Percentiles rank a stretch among this genome's conserved stretches.
Evolutionary conservation across 2,888 invertebrate species (phyloP).

Genomic region (Dynastes hyllus): DNA sequence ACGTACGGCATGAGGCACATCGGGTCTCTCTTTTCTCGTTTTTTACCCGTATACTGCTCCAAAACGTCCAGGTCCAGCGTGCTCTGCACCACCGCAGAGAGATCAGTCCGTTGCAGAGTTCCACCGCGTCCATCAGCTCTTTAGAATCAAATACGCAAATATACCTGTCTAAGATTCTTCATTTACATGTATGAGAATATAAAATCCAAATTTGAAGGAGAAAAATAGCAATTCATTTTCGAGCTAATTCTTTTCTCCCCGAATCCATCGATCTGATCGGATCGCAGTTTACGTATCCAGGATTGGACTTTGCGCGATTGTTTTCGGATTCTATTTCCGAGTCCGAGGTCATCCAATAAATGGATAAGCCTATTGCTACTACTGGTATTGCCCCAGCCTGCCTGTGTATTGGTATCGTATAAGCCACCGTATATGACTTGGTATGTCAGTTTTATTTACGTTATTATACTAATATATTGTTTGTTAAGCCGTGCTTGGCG

Average conservation of each 20-base stretch:
- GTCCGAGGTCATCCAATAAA: slow-evolving; percentile 41
- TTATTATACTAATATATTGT: slow-evolving; percentile 52
- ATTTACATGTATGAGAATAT: background rate
- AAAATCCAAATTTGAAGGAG: background rate
- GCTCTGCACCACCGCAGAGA: background rate
- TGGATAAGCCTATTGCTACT: slow-evolving; percentile 1
- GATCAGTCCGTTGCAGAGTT: slow-evolving; percentile 31
- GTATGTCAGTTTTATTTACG: slow-evolving; percentile 60
- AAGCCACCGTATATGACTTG: slow-evolving; percentile 54
- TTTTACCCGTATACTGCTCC: slow-evolving; percentile 4
- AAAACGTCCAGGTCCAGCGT: slow-evolving; percentile 24
- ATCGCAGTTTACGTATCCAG: background rate
- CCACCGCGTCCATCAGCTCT: slow-evolving; percentile 1
- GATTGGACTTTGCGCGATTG: slow-evolving; percentile 56
- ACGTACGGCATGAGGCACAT: slow-evolving; percentile 6
- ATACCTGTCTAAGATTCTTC: background rate
- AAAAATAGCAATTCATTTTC: background rate
- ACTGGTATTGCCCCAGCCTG: too few species aligned
- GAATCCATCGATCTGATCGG: background rate
- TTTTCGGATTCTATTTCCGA: slow-evolving; percentile 54
- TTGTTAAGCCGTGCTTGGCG: slow-evolving; percentile 51
- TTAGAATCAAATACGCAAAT: background rate
- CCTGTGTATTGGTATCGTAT: background rate
- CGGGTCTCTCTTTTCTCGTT: slow-evolving; percentile 24
- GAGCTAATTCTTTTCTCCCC: background rate